Base-by-base conservation (phyloP, 2,888 invertebrate species). In the Cephus nigrinus region DNA sequence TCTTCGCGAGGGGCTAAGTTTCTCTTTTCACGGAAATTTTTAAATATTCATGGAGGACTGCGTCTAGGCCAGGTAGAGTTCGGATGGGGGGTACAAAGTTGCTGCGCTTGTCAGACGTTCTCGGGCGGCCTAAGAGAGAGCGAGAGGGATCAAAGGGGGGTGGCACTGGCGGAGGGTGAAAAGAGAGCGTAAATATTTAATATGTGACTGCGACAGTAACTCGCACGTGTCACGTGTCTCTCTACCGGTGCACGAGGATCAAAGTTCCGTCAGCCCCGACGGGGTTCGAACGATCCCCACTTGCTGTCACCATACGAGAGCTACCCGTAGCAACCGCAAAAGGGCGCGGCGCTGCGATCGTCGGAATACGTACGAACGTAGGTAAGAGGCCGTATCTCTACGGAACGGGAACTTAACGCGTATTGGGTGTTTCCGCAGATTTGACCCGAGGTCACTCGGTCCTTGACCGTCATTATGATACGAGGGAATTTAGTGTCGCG, bases 151-250 rank as follows among this genome's bases (percentile, higher is more conserved):
- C 1, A 31, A 32, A 32, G 3, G 35, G n/a, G 11, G 31, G 74
- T 9, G 35, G 23, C 23, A 30, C 4, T 23, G 34, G 72, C 34
- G 34, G 34, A 4, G 75, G 74, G 35, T 15, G n/a, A 77, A 35
- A 35, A 35, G 79, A 81, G 76, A 80, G 80, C 77, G 1, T 84
- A 81, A 80, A 86, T 82, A 83, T 83, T 82, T 82, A 79, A 85
- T 85, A 80, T 36, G 77, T 82, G 84, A 84, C 82, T 77, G 85
- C 83, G 82, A 71, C 34, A 81, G 75, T 78, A 80, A 78, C 33
- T 80, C 74, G 84, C 82, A 81, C 80, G 82, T 80, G 77, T 80
- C 82, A 78, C 84, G 84, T 80, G 84, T 80, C 0, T 32, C 5
- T 15, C 15, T 15, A 15, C 23, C 23, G 40, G 15, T 55, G 40